Evolutionary conservation across 2,797 vertebrate species (phyloP), one percentile per base, ranked within the genome.

Genomic region (Propithecus deckenii): DNA sequence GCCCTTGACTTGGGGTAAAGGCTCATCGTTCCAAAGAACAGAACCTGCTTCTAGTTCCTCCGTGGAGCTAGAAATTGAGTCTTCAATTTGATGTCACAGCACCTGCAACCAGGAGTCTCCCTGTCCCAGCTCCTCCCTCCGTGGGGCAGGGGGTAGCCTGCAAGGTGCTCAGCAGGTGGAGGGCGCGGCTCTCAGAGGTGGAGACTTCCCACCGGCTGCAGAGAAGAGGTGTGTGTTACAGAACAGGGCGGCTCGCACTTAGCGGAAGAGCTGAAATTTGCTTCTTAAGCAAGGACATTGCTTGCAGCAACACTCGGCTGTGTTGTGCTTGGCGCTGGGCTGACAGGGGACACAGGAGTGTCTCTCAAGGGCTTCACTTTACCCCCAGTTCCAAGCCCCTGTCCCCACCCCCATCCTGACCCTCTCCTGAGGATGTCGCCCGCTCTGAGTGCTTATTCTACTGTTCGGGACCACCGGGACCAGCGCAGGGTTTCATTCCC

Each of bases 211-310:
- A 1, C 28, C 3, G 35, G 23, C 78, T 48, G 18, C 15, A 1
- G 0, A 61, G 32, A 65, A 30, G 17, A 57, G 30, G 18, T 17
- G 18, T 9, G 7, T 4, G 18, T 23, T 22, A 23, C 23, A 20
- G 1, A 74, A 9, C 1, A 48, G 0, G 4, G 25, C 7, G 3
- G 38, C 22, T 65, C 22, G 2, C 20, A 20, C n/a, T 67, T 30
- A 3, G 28, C 17, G 22, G 50, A 52, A 38, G n/a, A n/a, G 30
- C 43, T 30, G 25, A 52, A 38, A 13, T 15, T 15, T 20, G 7
- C 2, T 13, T 7, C 20, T 48, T 30, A 46, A 38, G 46, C 5
- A 63, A 32, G 61, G 30, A 32, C 30, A 35, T 28, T 50, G 57
- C 30, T 63, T 69, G 43, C 15, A 38, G 65, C 3, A 22, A 57